phyloP scores from a whole-genome alignment of 2,113 vertebrate genomes.

The Hippocampus barbouri region DNA sequence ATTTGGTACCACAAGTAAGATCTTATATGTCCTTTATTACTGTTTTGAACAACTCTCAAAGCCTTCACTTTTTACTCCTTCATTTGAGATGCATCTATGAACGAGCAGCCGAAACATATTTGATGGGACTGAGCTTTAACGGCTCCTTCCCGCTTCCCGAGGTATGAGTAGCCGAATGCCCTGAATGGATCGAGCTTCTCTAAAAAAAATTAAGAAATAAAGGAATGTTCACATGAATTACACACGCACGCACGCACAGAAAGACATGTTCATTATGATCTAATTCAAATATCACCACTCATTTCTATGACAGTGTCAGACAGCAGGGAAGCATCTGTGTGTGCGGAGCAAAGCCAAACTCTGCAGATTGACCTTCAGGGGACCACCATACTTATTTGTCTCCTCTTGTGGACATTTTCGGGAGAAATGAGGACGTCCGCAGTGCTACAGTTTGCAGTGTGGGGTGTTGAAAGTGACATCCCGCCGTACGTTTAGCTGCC shows the following conservation, averaged over 20 bases:
- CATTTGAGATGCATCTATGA: slow-evolving; percentile 50
- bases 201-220: slow-evolving; percentile 38
- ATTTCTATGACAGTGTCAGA: slow-evolving; percentile 50
- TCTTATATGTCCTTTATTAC: too few species aligned
- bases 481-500: slow-evolving; percentile 54
- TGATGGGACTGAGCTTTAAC: slow-evolving; percentile 47
- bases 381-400: slow-evolving; percentile 20
- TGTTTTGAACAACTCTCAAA: slow-evolving; percentile 29
- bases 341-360: slow-evolving; percentile 41
- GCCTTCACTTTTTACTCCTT: slow-evolving; percentile 36
- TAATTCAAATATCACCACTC: slow-evolving; percentile 38
- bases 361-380: slow-evolving; percentile 27
- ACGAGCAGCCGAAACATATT: slow-evolving; percentile 59
- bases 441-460: slow-evolving; percentile 26
- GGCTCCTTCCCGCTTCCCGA: not conserved
- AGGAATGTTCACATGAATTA: slow-evolving; percentile 42
- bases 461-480: slow-evolving; percentile 22
- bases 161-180: not conserved
- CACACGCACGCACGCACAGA: not conserved
- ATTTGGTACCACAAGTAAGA: too few species aligned
- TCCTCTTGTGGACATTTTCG: slow-evolving; percentile 37
- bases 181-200: not conserved
- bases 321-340: slow-evolving; percentile 39
- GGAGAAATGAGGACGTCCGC: slow-evolving; percentile 24
- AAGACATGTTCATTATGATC: slow-evolving; percentile 23